Base-by-base conservation (phyloP, 2,888 invertebrate species). In the Bellardia bayeri region DNA sequence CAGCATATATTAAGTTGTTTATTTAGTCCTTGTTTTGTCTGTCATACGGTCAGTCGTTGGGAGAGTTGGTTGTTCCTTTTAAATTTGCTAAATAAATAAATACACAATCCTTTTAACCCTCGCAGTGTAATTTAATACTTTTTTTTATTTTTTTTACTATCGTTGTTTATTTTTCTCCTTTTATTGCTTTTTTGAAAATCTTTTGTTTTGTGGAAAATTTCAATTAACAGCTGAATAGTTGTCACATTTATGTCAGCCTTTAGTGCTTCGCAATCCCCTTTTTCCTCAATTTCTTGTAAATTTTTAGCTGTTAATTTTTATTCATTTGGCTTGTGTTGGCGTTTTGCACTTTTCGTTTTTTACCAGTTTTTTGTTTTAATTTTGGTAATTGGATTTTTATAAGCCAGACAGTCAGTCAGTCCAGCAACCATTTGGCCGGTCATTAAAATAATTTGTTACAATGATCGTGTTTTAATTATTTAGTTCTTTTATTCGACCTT, bases 191-290 rank as follows among this genome's bases (percentile, higher is more conserved):
- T 56, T 16, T 16, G 23, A 56, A 56, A 56, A 56, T 56, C 23
- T 23, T 56, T 56, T 56, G 56, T 56, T 23, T 56, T 71, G 54
- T 54, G 33, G 5, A 33, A n/a, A 71, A 33, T 40, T 71, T 45
- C 69, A 71, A 71, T 71, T 71, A 71, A 71, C 51, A 33, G 13
- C 54, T 71, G n/a, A 71, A 71, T 45, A 33, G 54, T 54, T 71
- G 69, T 49, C 14, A 49, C 49, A 49, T 7, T 49, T 49, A 69
- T 69, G 23, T 68, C 6, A 30, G 23, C 30, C 7, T 37, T 16
- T 45, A 45, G 13, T 11, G 45, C 45, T 45, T 3, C 37, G 2
- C 37, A 37, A 45, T 42, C 9, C 8, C 16, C 5, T 54, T 54
- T 54, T 5, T 23, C 23, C 23, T 23, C 23, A 23, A 23, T 23